These are phyloP conservation scores for Perizoma flavofasciatum DNA, from an alignment of 2,888 invertebrate genomes.

Conservation along the genomic window DNA sequence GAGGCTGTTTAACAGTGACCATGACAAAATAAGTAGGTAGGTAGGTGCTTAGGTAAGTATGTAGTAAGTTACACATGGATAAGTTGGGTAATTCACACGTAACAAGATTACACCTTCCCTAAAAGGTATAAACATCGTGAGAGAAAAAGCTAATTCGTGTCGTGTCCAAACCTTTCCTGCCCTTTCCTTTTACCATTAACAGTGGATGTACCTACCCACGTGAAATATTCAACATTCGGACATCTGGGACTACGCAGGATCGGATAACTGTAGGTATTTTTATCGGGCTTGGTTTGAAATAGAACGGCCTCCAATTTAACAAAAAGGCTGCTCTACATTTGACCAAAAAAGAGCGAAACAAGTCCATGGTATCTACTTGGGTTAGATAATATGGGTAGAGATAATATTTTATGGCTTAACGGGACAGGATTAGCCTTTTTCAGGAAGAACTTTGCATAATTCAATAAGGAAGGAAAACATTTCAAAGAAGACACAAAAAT, in stretches of 20 bases:
- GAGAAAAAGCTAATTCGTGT: conserved; percentile 19
- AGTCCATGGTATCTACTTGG: background rate
- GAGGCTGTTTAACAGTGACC: no score
- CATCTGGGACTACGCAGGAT: background rate
- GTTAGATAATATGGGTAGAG: no score
- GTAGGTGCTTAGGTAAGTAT: no score
- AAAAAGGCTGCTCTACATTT: background rate
- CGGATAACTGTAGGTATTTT: background rate
- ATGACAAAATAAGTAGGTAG: no score
- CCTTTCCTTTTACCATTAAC: conserved; percentile 17
- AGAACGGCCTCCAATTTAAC: conserved; percentile 1
- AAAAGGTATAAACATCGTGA: conserved; percentile 17
- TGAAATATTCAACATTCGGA: conserved; percentile 14
- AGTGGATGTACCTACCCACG: background rate
- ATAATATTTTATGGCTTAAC: conserved; percentile 1
- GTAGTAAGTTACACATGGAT: background rate
- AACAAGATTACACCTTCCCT: conserved; percentile 12
- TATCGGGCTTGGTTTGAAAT: background rate
- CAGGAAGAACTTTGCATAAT: conserved; percentile 24
- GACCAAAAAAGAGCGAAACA: background rate
- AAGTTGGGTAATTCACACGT: conserved; percentile 23
- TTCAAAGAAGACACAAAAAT: conserved; percentile 69
- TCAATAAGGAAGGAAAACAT: conserved; percentile 37
- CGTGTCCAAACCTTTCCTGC: conserved; percentile 8
- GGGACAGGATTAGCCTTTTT: conserved; percentile 11